A percentile compares a stretch with the other conserved stretches of the same genome.
Conservation (phyloP, 2,888 invertebrate species). For the Xestia ashworthii region DNA sequence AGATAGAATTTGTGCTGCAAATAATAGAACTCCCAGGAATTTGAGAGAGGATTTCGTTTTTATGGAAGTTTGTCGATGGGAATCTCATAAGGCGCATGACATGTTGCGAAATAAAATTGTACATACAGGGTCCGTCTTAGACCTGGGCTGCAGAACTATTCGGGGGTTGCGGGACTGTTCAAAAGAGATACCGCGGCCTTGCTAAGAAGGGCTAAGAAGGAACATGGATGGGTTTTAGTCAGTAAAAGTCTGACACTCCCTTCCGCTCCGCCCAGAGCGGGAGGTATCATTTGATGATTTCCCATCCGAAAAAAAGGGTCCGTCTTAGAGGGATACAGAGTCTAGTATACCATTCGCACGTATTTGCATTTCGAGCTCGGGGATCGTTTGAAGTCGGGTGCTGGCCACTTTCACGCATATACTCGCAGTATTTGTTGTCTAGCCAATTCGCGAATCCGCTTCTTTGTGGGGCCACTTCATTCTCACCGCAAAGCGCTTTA, state of each 20-base stretch:
- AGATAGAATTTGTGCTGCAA: neutral
- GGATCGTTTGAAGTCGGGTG: conserved; percentile 8
- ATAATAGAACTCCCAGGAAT: neutral
- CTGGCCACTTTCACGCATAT: conserved; percentile 64
- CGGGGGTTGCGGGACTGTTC: too few species aligned
- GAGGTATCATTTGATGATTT: too few species aligned
- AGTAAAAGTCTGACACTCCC: too few species aligned
- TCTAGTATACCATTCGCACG: conserved; percentile 31
- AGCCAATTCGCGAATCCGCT: conserved; percentile 83
- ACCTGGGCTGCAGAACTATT: too few species aligned
- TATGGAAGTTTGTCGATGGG: neutral
- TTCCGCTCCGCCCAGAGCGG: too few species aligned
- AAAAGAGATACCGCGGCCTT: too few species aligned
- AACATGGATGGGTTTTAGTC: too few species aligned
- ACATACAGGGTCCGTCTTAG: too few species aligned
- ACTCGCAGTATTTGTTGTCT: conserved; percentile 82
- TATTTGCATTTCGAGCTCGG: neutral
- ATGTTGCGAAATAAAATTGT: too few species aligned
- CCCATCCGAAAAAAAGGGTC: too few species aligned
- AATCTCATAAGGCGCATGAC: neutral
- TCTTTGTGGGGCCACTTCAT: conserved; percentile 60
- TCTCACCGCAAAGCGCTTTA: conserved; percentile 37
- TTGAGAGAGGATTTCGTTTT: neutral
- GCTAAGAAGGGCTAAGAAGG: too few species aligned
- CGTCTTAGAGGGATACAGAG: neutral